These are phyloP conservation scores for Cheirogaleus major DNA, from an alignment of 2,797 vertebrate species.

Conservation along the genomic window DNA sequence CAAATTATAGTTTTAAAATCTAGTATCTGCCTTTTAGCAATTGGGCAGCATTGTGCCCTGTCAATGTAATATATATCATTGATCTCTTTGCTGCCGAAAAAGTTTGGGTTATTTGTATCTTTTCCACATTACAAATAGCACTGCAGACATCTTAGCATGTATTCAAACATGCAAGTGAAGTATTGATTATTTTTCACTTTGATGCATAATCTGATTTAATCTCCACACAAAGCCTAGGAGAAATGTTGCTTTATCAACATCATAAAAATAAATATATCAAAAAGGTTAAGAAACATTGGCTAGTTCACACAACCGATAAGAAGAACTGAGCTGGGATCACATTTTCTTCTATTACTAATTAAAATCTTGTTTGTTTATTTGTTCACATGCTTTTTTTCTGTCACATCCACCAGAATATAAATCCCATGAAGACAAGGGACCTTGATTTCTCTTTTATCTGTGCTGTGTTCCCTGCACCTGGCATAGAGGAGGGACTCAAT, in stretches of 20 bases:
- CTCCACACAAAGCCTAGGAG: not conserved
- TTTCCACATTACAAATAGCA: not conserved
- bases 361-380: not conserved
- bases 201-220: not conserved
- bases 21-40: not conserved
- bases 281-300: not conserved
- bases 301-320: not conserved
- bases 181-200: conserved; percentile 14
- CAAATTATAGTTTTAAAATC: not conserved
- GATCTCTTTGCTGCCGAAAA: not conserved
- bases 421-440: not conserved
- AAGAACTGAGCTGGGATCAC: not conserved
- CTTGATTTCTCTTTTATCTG: not conserved
- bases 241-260: not conserved
- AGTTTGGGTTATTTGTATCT: not conserved
- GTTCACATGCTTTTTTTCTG: not conserved
- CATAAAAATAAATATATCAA: not conserved
- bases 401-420: not conserved
- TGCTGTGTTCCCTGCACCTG: not conserved
- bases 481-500: not conserved
- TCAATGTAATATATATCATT: not conserved
- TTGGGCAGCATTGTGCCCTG: not conserved
- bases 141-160: not conserved
- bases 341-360: not conserved
- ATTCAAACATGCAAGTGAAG: not conserved